phyloP scores from a whole-genome alignment of 1,140 invertebrate species.

The Temnothorax curvispinosus region DNA sequence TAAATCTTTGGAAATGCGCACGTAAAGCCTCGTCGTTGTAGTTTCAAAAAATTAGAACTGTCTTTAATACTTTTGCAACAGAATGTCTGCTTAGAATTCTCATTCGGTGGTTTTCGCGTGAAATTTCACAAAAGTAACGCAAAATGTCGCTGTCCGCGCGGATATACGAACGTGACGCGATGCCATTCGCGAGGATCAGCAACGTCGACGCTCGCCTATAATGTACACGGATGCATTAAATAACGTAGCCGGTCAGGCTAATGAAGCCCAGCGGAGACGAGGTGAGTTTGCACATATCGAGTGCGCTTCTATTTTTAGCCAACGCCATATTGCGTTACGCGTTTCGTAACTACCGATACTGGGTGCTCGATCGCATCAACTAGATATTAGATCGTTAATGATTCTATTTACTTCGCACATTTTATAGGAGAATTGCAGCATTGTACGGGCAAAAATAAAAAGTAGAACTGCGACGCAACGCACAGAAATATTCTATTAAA shows the following conservation, averaged over 20 bases:
- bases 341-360: constrained; percentile 45
- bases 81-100: not conserved
- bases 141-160: not conserved
- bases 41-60: not conserved
- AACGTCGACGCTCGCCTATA: not conserved
- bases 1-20: too few species aligned
- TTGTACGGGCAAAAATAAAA: not conserved
- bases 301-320: constrained; percentile 54
- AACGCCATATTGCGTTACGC: constrained; percentile 44
- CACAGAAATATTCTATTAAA: not conserved
- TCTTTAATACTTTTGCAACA: not conserved
- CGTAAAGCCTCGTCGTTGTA: not conserved
- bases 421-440: not conserved
- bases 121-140: not conserved
- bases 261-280: constrained; percentile 44
- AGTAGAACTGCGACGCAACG: not conserved
- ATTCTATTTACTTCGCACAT: constrained; percentile 11
- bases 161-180: not conserved
- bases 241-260: constrained; percentile 43
- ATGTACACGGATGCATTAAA: constrained; percentile 47
- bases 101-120: not conserved
- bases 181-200: constrained; percentile 13
- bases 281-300: constrained; percentile 46
- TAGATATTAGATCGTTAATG: not conserved
- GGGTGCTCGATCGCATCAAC: constrained; percentile 1